These are phyloP conservation scores for Platycheirus albimanus DNA, from an alignment of 2,888 invertebrate species.

Conservation along the genomic window DNA sequence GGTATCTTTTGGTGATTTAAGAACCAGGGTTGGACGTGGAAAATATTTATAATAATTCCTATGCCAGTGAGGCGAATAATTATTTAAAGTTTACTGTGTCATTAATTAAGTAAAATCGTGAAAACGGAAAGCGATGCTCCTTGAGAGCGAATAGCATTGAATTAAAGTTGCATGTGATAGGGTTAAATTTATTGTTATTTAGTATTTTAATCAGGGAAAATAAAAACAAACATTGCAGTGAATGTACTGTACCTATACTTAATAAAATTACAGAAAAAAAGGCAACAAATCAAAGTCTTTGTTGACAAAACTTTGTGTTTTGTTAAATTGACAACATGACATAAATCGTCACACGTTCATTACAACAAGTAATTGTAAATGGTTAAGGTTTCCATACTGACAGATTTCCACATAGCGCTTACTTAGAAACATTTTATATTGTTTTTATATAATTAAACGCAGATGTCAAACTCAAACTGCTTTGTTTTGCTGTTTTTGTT, in stretches of 20 bases:
- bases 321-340: background rate
- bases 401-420: too few species aligned
- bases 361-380: background rate
- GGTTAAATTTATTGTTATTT: background rate
- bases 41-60: too few species aligned
- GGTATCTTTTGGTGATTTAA: too few species aligned
- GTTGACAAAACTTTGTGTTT: background rate
- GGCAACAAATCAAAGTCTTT: background rate
- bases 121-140: conserved; percentile 1
- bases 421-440: too few species aligned
- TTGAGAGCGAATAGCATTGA: conserved; percentile 14
- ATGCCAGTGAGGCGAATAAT: too few species aligned
- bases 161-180: background rate
- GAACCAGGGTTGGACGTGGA: too few species aligned
- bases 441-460: too few species aligned
- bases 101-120: background rate
- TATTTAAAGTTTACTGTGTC: conserved; percentile 18
- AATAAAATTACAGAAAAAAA: background rate
- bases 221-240: too few species aligned
- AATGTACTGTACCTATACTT: too few species aligned
- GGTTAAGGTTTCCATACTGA: background rate
- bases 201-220: too few species aligned
- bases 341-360: background rate
- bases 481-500: too few species aligned
- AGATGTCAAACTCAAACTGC: too few species aligned